A percentile compares a stretch with the other conserved stretches of the same genome.
Conservation (phyloP, 2,797 vertebrate genomes). For the Spheniscus humboldti region DNA sequence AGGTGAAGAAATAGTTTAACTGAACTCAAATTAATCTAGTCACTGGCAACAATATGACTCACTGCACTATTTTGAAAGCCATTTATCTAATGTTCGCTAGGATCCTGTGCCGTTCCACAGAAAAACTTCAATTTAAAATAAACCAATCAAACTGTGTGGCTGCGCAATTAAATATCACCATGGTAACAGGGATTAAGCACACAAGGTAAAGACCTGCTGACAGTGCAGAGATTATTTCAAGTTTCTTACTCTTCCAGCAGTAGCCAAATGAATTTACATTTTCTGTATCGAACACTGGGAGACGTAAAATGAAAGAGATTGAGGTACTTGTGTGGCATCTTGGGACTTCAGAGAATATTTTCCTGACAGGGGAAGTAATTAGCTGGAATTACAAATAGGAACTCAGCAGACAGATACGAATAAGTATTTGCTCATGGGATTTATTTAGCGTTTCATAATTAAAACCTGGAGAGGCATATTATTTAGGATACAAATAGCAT, state of each 20-base stretch:
- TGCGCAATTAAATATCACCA: slow-evolving; percentile 42
- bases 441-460: slow-evolving; percentile 39
- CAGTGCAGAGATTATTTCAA: slow-evolving; percentile 45
- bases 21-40: slow-evolving; percentile 2
- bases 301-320: neutral
- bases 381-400: slow-evolving; percentile 48
- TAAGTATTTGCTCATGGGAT: neutral
- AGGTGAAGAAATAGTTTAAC: neutral
- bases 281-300: neutral
- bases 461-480: slow-evolving; percentile 32
- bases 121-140: slow-evolving; percentile 54
- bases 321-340: neutral
- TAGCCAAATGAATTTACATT: slow-evolving; percentile 26
- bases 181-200: slow-evolving; percentile 47
- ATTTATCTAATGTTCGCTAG: neutral
- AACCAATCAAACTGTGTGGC: slow-evolving; percentile 33
- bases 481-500: neutral
- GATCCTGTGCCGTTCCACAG: neutral
- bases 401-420: slow-evolving; percentile 26
- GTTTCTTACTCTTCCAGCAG: slow-evolving; percentile 37
- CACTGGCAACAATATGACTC: neutral
- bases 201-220: slow-evolving; percentile 42
- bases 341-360: slow-evolving; percentile 37
- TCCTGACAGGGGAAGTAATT: slow-evolving; percentile 61
- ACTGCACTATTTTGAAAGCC: slow-evolving; percentile 25